Evolutionary conservation across 1,140 invertebrate genomes (phyloP), one percentile per base, ranked within the genome.

Genomic region (Hirudo medicinalis): DNA sequence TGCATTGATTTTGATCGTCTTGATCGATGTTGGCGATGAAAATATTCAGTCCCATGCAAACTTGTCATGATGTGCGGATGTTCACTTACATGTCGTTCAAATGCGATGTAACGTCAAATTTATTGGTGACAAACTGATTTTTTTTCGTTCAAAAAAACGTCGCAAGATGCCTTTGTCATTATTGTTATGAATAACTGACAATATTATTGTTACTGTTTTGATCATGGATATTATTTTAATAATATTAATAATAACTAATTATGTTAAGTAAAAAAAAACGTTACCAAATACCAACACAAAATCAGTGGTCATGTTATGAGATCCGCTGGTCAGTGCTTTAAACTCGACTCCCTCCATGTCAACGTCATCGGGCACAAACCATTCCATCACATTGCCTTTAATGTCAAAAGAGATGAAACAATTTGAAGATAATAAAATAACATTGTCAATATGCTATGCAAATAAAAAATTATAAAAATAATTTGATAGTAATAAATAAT

Each of bases 291-390:
- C 81, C 80, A 76, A 84, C 82, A 84, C 82, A 80, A 84, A 84
- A 75, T 84, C 82, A 72, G 76, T 80, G 25, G 76, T 74, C 29
- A 81, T 77, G 54, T 79, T 80, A 72, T 84, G 82, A 25, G 81
- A 82, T 9, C 82, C 82, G 79, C 82, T 84, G 49, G 81, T 78
- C 81, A 84, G 82, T 17, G 82, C 82, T 74, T 83, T 82, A 73
- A 84, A 84, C 76, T 84, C 82, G 25, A 84, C 79, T 13, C 82
- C 82, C 77, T 82, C 80, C 15, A 83, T 75, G 72, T 84, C 82
- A 71, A 77, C 79, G 71, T 84, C 81, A 55, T 80, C 78, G 63
- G 82, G 82, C 70, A 79, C 70, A 71, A 78, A 80, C 82, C 82
- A 84, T 75, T 84, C 82, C 71, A 84, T 76, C 73, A 83, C 78